Percentiles rank a stretch among this genome's conserved stretches.
phyloP scores from a whole-genome alignment of 2,888 invertebrate genomes.

The Sinhomidia bicolor region DNA sequence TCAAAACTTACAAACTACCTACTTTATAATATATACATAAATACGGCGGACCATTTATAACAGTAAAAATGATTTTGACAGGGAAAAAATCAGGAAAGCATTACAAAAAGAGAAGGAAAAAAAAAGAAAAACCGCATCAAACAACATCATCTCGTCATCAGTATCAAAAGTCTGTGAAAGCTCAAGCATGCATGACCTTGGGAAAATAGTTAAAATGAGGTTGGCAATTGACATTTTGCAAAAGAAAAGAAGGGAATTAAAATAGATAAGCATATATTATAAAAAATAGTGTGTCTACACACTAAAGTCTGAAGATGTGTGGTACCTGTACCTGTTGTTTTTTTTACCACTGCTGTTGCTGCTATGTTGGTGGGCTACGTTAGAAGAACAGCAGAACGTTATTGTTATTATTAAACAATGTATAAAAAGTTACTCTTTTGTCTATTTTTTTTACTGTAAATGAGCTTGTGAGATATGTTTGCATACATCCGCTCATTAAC shows the following conservation, averaged over 20 bases:
- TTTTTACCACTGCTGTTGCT: not conserved
- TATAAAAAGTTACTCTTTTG: not conserved
- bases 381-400: not conserved
- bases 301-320: not conserved
- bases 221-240: slow-evolving; percentile 57
- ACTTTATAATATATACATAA: too few relatives aligned
- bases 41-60: slow-evolving; percentile 51
- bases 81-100: slow-evolving; percentile 36
- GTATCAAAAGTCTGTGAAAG: slow-evolving; percentile 11
- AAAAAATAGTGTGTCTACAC: not conserved
- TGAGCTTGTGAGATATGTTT: not conserved
- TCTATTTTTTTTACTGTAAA: not conserved
- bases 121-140: slow-evolving; percentile 39
- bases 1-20: not conserved
- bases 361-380: slow-evolving; percentile 27
- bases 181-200: slow-evolving; percentile 70
- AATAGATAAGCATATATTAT: too few relatives aligned
- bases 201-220: slow-evolving; percentile 62
- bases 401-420: slow-evolving; percentile 15
- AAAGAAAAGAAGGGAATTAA: slow-evolving; percentile 21
- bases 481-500: slow-evolving; percentile 16
- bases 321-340: too few relatives aligned
- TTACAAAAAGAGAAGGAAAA: slow-evolving; percentile 1
- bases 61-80: slow-evolving; percentile 49
- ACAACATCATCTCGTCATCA: not conserved